Conservation (phyloP, 37 sponge, comb jelly and placozoan genomes). For the Tethya wilhelma region DNA sequence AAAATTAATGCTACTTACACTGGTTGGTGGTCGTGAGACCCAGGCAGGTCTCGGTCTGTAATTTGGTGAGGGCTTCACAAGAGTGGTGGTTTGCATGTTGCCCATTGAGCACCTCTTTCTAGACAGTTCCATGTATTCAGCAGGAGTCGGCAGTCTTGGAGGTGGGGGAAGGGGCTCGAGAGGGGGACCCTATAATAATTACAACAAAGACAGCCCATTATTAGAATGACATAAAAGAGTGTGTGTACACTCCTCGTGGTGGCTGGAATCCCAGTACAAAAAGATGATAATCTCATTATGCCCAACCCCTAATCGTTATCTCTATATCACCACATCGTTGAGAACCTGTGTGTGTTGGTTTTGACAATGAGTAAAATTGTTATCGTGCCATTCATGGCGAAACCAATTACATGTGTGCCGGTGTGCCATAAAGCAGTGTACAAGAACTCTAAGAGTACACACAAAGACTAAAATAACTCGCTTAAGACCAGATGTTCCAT, state of each 20-base stretch:
- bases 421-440: too few relatives aligned
- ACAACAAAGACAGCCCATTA: not conserved
- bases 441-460: too few relatives aligned
- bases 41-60: slow-evolving; percentile 60
- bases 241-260: not conserved
- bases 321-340: too few relatives aligned
- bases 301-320: not conserved
- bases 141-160: slow-evolving; percentile 69
- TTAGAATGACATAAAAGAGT: not conserved
- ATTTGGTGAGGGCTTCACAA: slow-evolving; percentile 52
- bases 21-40: slow-evolving; percentile 54
- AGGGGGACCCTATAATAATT: slow-evolving; percentile 62
- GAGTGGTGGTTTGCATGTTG: slow-evolving; percentile 44
- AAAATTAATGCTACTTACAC: slow-evolving; percentile 32
- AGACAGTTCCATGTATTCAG: slow-evolving; percentile 54
- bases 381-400: too few relatives aligned
- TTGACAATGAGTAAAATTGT: too few relatives aligned
- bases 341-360: too few relatives aligned
- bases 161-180: slow-evolving; percentile 70
- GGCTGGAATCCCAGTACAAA: not conserved
- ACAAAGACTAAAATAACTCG: too few relatives aligned
- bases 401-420: too few relatives aligned
- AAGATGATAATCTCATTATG: not conserved
- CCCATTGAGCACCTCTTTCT: slow-evolving; percentile 35
- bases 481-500: too few relatives aligned